A percentile compares a stretch with the other conserved stretches of the same genome.
Evolutionary conservation across 2,888 invertebrate species (phyloP).

Genomic region (Dicycla oo): DNA sequence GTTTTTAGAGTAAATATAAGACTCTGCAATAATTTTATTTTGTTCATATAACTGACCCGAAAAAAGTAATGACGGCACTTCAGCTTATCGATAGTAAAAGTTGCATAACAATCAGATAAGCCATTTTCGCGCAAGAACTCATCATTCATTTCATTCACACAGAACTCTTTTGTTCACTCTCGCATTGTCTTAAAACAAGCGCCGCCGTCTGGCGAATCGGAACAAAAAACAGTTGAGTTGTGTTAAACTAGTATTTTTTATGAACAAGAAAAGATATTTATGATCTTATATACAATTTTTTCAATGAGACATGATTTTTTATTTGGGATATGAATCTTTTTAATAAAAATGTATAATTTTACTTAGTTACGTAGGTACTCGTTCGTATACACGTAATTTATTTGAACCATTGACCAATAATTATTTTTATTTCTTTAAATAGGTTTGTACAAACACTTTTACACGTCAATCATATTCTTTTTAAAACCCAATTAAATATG

Average conservation of each 20-base stretch:
- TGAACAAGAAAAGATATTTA: conserved; percentile 17
- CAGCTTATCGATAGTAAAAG: conserved; percentile 25
- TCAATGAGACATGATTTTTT: not conserved
- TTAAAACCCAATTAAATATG: no score
- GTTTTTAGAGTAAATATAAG: not conserved
- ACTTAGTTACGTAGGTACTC: no score
- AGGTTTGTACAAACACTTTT: no score
- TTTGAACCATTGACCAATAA: no score
- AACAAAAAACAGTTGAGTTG: conserved; percentile 40
- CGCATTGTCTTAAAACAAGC: conserved; percentile 48
- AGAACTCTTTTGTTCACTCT: conserved; percentile 37
- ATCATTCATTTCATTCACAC: conserved; percentile 55
- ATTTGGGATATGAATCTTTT: not conserved
- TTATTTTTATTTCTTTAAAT: no score
- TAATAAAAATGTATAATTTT: not conserved
- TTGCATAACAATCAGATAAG: conserved; percentile 44
- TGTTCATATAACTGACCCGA: no score
- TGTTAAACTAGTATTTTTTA: conserved; percentile 22
- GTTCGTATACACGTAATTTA: no score
- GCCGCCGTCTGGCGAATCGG: conserved; percentile 34
- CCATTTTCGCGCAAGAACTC: conserved; percentile 42
- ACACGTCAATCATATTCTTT: no score
- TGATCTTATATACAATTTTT: conserved; percentile 12
- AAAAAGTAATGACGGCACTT: not conserved
- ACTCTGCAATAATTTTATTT: not conserved